These are phyloP conservation scores for Sanderia malayensis DNA, from an alignment of 30 jellyfish, hydroid and myxozoan genomes.

Conservation along the genomic window DNA sequence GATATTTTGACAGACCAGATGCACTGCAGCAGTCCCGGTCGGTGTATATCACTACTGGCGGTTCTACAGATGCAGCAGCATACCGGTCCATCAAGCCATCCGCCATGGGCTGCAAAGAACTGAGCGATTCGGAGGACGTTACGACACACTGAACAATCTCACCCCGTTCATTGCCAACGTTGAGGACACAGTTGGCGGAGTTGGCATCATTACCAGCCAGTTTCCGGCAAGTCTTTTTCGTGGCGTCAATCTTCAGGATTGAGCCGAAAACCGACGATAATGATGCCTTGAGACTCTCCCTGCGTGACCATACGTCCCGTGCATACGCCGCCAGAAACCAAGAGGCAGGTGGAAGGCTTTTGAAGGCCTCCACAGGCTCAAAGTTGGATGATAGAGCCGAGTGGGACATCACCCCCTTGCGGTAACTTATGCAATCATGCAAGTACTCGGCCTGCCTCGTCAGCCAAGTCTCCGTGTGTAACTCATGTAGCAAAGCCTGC, in stretches of 20 bases:
- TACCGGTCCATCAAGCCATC: constrained; percentile 42
- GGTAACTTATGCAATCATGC: constrained; percentile 23
- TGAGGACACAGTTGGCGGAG: constrained; percentile 47
- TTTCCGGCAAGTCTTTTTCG: constrained; percentile 43
- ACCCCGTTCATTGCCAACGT: constrained; percentile 73
- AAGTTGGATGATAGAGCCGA: neutral
- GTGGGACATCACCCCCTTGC: neutral
- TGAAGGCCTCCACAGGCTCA: constrained; percentile 8
- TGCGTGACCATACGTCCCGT: constrained; percentile 55
- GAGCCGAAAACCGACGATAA: constrained; percentile 42
- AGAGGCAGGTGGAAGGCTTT: constrained; percentile 21
- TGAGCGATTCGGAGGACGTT: constrained; percentile 22
- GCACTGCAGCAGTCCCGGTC: constrained; percentile 61
- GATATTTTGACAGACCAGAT: constrained; percentile 11
- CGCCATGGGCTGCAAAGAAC: constrained; percentile 39
- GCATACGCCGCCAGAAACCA: constrained; percentile 53
- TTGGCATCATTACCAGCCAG: constrained; percentile 54
- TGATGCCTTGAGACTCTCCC: constrained; percentile 26
- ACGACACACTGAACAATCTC: constrained; percentile 28
- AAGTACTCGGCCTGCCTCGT: constrained; percentile 31
- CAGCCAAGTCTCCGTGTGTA: constrained; percentile 40
- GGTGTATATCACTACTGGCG: constrained; percentile 48
- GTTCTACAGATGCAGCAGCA: constrained; percentile 20
- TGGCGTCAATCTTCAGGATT: constrained; percentile 51
- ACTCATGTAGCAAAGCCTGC: constrained; percentile 28